phyloP scores from a whole-genome alignment of 2,113 vertebrate genomes.

The Bungarus multicinctus region DNA sequence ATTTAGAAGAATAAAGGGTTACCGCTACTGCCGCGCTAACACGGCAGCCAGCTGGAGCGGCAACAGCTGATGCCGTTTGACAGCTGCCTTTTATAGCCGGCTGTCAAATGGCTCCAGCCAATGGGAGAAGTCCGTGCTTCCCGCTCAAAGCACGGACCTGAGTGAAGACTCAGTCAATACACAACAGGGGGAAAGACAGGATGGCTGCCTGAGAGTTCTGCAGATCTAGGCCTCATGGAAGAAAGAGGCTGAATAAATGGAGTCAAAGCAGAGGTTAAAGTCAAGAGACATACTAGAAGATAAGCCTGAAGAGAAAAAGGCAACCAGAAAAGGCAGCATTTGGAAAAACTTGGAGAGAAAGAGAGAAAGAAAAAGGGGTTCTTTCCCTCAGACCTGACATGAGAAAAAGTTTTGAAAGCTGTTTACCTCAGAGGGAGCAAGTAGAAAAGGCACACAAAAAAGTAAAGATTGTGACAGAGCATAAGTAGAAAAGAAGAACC shows the following conservation, averaged over 20 bases:
- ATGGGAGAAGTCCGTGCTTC: too few species aligned
- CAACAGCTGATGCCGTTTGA: too few species aligned
- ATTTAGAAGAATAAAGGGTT: too few species aligned
- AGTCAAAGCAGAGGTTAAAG: background rate
- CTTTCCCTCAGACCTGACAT: background rate
- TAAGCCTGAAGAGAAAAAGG: background rate
- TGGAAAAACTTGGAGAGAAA: background rate
- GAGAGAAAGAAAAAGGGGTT: background rate
- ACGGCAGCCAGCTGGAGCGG: too few species aligned
- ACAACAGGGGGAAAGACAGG: background rate
- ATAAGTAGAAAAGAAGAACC: background rate
- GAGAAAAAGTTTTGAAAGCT: background rate
- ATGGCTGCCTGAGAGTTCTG: background rate
- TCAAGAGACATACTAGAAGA: background rate
- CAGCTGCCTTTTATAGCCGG: too few species aligned
- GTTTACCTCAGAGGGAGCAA: background rate
- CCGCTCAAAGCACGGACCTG: too few species aligned
- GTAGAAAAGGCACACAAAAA: background rate
- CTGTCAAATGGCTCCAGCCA: too few species aligned
- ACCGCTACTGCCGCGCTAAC: too few species aligned
- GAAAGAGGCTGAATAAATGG: background rate
- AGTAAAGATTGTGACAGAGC: background rate
- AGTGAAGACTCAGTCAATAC: too few species aligned
- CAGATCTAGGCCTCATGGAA: background rate
- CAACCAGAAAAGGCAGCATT: background rate